Evolutionary conservation across 2,113 vertebrate genomes (phyloP), one percentile per base, ranked within the genome.

Genomic region (Caranx melampygus): DNA sequence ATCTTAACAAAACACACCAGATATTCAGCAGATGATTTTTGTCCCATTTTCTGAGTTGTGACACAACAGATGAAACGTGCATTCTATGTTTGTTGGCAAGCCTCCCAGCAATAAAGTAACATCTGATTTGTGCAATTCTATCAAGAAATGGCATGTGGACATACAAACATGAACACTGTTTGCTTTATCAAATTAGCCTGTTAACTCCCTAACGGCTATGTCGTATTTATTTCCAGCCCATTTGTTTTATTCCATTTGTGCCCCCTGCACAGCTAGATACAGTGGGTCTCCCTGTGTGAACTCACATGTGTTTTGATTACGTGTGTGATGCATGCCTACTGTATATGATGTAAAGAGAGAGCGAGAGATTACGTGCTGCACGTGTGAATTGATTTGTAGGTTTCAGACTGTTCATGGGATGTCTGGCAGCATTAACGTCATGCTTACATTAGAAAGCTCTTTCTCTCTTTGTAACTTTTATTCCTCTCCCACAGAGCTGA

Each of bases 401-500:
- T 47, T 40, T 75, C 34, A 58, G 40, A 67, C 49, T 47, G 60
- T 80, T 74, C 49, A 49, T 55, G 60, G 61, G 68, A 82, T 70
- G 74, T 81, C 77, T 78, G 69, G 82, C 78, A 73, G 65, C 75
- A 55, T 72, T 85, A 49, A 77, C 57, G 45, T 78, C 75, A 87
- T 80, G 62, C 73, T 90, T 59, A 72, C 75, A 84, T 85, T 84
- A 64, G 71, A 88, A 87, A 87, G 65, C 75, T 61, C 58, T 78
- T 73, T 85, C 64, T 87, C 73, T 85, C 72, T 87, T 79, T 81
- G 81, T 81, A 87, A 69, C 62, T 79, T 76, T 75, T 83, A 73
- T 78, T 80, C 49, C 78, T 90, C 86, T 87, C 87, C 84, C 79
- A 91, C 86, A 78, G 87, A 89, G 84, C 81, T 91, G 84, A 90